phyloP scores from a whole-genome alignment of 92 coral and sea anemone genomes.

The Umimayanthus kanabou region DNA sequence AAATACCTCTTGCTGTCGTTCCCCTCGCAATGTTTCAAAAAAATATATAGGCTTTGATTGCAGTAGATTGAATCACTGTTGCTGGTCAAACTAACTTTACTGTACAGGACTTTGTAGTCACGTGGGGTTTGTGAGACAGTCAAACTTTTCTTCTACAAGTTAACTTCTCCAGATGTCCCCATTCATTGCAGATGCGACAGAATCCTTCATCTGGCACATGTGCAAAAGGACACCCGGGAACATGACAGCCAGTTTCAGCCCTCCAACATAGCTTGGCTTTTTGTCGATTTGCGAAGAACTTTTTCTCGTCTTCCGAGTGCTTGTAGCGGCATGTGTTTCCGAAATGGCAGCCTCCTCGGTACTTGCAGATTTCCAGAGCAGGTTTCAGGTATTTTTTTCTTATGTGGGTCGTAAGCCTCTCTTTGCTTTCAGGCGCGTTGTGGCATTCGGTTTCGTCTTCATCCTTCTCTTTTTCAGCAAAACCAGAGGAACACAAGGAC shows the following conservation, averaged over 20 bases:
- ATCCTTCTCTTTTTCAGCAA: not conserved
- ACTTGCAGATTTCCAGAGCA: not conserved
- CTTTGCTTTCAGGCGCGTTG: not conserved
- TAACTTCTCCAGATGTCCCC: not conserved
- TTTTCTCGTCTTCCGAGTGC: slow-evolving; percentile 7
- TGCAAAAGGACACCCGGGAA: not conserved
- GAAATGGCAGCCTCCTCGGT: not conserved
- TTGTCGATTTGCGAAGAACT: not conserved
- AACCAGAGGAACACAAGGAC: not conserved
- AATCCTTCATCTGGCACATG: not conserved
- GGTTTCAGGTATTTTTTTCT: not conserved
- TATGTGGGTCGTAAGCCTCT: not conserved
- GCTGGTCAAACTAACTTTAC: no score
- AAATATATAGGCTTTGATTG: no score
- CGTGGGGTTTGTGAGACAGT: not conserved
- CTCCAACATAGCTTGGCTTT: not conserved
- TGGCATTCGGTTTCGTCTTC: not conserved
- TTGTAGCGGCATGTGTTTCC: not conserved
- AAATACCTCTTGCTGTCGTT: no score
- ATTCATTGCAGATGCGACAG: not conserved
- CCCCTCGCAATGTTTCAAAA: no score
- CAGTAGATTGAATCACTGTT: no score
- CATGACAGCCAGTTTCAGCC: not conserved
- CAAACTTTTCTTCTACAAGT: not conserved
- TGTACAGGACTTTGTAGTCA: no score